These are phyloP conservation scores for Macrobrachium rosenbergii DNA, from an alignment of 1,140 invertebrate species.

Conservation along the genomic window DNA sequence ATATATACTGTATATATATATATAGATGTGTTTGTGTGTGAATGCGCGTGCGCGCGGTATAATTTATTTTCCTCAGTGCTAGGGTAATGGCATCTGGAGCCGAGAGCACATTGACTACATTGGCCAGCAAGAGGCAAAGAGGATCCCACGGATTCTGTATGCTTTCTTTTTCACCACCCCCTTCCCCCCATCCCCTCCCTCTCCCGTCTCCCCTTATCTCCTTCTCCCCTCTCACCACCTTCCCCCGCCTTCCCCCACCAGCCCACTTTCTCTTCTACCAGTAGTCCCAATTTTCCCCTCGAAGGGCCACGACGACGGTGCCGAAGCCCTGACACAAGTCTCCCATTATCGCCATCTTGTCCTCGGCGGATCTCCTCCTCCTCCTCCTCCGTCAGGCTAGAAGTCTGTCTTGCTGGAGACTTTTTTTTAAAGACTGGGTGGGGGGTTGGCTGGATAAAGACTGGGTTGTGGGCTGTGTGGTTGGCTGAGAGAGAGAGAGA, in stretches of 20 bases:
- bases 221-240: too few relatives aligned
- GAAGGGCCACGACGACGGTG: background rate
- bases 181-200: too few relatives aligned
- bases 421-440: background rate
- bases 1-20: too few relatives aligned
- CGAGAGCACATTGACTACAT: background rate
- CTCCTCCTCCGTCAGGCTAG: background rate
- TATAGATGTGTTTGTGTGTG: too few relatives aligned
- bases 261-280: background rate
- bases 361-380: background rate
- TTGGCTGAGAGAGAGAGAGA: slow-evolving; percentile 21
- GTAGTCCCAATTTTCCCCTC: background rate
- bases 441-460: background rate
- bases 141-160: too few relatives aligned
- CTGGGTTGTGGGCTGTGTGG: background rate
- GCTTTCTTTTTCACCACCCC: too few relatives aligned
- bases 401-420: background rate
- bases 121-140: too few relatives aligned
- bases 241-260: background rate
- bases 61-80: too few relatives aligned
- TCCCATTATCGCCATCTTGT: slow-evolving; percentile 23
- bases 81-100: background rate
- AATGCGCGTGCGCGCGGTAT: too few relatives aligned
- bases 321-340: slow-evolving; percentile 16
- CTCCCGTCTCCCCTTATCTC: background rate